These are phyloP conservation scores for Carollia perspicillata DNA, from an alignment of 2,113 vertebrate species.

Conservation along the genomic window DNA sequence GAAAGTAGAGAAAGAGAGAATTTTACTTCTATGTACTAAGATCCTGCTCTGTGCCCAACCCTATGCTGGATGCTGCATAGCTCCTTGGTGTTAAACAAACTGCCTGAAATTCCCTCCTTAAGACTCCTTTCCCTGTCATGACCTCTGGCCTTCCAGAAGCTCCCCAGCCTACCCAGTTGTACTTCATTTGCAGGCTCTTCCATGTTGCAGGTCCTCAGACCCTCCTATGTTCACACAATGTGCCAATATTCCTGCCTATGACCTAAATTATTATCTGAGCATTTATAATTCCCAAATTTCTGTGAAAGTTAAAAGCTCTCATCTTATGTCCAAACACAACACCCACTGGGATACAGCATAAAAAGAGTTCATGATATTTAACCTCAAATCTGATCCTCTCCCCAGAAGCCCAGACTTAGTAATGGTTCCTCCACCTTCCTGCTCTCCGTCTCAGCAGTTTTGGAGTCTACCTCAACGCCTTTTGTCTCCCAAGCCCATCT, in stretches of 20 bases:
- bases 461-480: neutral
- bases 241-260: neutral
- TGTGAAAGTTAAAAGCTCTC: neutral
- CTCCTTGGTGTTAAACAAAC: neutral
- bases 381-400: neutral
- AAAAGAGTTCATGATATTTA: neutral
- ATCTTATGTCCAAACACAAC: neutral
- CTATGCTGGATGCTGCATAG: rapidly evolving
- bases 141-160: neutral
- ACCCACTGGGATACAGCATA: neutral
- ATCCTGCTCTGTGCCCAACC: neutral
- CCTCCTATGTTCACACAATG: neutral
- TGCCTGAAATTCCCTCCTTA: rapidly evolving
- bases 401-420: neutral
- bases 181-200: neutral
- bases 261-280: neutral
- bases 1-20: neutral
- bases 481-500: neutral
- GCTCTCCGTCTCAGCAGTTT: neutral
- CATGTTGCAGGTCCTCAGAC: neutral
- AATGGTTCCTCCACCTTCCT: neutral
- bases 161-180: neutral
- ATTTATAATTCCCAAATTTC: neutral
- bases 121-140: neutral
- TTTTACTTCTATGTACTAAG: neutral